Evolutionary conservation across 1,140 invertebrate genomes (phyloP), one percentile per base, ranked within the genome.

Genomic region (Neoseiulus cucumeris): DNA sequence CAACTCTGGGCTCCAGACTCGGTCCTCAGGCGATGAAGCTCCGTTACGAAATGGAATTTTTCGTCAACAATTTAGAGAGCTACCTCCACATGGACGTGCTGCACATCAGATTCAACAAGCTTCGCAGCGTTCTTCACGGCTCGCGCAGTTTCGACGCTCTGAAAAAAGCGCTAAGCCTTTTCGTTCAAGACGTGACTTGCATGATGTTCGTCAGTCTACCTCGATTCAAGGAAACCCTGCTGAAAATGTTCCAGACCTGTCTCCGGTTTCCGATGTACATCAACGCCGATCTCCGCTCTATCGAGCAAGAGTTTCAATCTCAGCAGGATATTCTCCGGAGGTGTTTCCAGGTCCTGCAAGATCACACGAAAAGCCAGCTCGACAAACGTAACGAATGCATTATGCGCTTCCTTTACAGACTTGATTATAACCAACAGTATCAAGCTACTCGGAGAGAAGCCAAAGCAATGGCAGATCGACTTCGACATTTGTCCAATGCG

Each of bases 201-300:
- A 59, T 59, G 51, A 33, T 59, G 51, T 59, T 59, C 33, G 51
- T 59, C 22, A 59, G 51, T 33, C 33, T 59, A 20, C 51, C 51
- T 17, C 25, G 33, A 2, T 59, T 59, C 51, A 59, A 59, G 22
- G 51, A 59, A 20, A 59, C 51, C 22, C 51, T 59, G 1, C 51
- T 59, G n/a, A 59, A 25, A 59, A 25, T 59, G 51, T 59, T 59
- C 22, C 51, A 59, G 22, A 59, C 51, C 14, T 59, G 51, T 33
- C 25, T 59, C 51, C 51, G 51, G 4, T 59, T 59, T 25, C 51
- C 51, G 0, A 17, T 59, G 22, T 59, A 59, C 51, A 59, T 59
- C 51, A 59, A 59, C 22, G 51, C 25, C 22, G 51, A 59, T 59
- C 22, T 59, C 12, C 25, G 51, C 2, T 29, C 51, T 5, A 59